Evolutionary conservation across 2,888 invertebrate genomes (phyloP).

Genomic region (Magallana nippona): DNA sequence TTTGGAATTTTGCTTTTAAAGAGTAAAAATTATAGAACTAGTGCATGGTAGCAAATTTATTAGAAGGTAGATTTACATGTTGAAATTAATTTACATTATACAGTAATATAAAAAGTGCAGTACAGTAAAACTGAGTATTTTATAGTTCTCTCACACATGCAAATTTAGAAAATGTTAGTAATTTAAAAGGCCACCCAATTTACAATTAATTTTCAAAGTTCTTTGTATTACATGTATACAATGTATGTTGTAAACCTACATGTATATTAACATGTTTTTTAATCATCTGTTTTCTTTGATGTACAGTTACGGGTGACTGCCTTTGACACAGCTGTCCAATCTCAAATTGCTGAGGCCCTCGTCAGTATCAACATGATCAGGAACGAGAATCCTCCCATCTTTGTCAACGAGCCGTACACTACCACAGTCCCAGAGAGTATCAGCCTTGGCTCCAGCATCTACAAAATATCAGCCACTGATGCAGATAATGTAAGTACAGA

Average conservation of each 20-base stretch:
- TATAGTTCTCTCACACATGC: neutral
- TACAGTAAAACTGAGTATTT: neutral
- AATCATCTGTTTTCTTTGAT: neutral
- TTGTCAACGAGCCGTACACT: conserved; percentile 61
- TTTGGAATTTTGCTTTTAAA: no score
- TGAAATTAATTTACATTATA: no score
- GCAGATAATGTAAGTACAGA: conserved; percentile 62
- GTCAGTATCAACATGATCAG: conserved; percentile 64
- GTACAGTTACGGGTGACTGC: conserved; percentile 63
- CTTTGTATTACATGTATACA: no score
- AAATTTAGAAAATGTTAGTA: neutral
- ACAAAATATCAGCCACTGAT: conserved; percentile 83
- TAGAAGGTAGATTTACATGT: no score
- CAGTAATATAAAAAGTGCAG: no score
- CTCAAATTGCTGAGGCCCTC: conserved; percentile 56
- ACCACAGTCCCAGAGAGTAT: conserved; percentile 60
- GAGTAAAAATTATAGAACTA: no score
- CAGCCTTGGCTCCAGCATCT: conserved; percentile 83
- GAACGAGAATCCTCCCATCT: conserved; percentile 67
- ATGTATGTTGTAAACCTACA: no score
- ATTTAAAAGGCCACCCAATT: no score
- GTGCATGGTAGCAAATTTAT: no score
- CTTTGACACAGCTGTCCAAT: conserved; percentile 60
- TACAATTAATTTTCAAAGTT: no score
- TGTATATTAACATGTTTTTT: neutral